Conservation (phyloP, 2,113 vertebrate genomes). For the Panthera uncia region DNA sequence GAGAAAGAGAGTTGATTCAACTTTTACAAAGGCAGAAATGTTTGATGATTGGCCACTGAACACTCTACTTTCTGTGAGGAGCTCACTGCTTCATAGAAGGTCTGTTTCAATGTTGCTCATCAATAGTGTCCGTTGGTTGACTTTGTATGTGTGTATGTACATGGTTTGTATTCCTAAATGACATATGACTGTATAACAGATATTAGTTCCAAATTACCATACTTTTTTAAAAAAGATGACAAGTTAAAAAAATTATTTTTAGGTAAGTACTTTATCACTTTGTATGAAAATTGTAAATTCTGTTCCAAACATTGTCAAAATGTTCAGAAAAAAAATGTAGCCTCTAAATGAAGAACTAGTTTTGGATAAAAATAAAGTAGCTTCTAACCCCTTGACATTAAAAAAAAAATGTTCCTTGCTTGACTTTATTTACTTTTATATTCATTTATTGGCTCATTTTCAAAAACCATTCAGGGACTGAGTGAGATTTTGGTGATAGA, state of each 20-base stretch:
- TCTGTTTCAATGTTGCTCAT: not conserved
- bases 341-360: not conserved
- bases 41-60: not conserved
- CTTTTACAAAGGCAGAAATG: not conserved
- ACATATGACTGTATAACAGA: not conserved
- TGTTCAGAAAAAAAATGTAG: not conserved
- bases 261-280: not conserved
- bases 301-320: conserved; percentile 4
- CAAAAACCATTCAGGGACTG: not conserved
- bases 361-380: not conserved
- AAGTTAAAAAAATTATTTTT: not conserved
- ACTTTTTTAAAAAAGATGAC: not conserved
- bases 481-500: not conserved
- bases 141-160: not conserved
- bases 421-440: not conserved
- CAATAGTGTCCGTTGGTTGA: not conserved
- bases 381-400: not conserved
- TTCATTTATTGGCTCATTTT: not conserved
- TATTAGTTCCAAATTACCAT: not conserved
- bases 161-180: not conserved
- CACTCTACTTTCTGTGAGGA: not conserved
- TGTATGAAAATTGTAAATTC: not conserved
- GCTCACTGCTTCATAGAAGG: not conserved
- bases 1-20: not conserved
- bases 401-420: not conserved